These are phyloP conservation scores for Branchipolynoe longqiensis DNA, from an alignment of 2,888 invertebrate species.

Conservation along the genomic window DNA sequence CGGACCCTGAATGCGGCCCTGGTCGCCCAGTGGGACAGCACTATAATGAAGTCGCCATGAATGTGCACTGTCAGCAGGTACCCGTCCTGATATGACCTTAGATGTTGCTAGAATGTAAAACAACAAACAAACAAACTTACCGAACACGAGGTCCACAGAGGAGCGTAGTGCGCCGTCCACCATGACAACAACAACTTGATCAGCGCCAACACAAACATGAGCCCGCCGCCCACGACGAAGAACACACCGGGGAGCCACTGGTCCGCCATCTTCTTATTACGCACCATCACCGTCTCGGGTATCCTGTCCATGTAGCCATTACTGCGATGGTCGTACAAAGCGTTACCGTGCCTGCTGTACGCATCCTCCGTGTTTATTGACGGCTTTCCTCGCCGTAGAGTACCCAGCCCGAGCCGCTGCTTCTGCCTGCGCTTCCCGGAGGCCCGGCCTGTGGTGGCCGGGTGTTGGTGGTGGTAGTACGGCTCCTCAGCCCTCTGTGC, in stretches of 20 bases:
- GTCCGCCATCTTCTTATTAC: constrained; percentile 40
- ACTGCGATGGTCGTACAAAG: not conserved
- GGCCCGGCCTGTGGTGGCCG: constrained; percentile 5
- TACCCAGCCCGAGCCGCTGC: not conserved
- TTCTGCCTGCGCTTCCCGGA: not conserved
- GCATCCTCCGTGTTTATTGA: not conserved
- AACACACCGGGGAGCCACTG: constrained; percentile 17
- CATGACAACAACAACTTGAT: constrained; percentile 15
- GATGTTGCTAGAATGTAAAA: no score
- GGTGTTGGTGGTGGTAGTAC: no score
- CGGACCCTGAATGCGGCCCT: no score
- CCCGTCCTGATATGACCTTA: no score
- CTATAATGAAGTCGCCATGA: no score
- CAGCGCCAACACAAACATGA: constrained; percentile 23
- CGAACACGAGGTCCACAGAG: constrained; percentile 22
- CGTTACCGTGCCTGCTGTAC: not conserved
- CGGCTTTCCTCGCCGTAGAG: not conserved
- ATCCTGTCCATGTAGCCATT: not conserved
- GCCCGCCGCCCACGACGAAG: constrained; percentile 13
- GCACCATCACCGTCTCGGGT: constrained; percentile 18
- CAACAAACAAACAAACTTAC: no score
- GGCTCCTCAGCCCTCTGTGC: not conserved
- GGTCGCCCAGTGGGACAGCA: no score
- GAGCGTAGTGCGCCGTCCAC: constrained; percentile 38
- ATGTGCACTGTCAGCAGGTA: no score